Conservation (phyloP, 2,888 invertebrate species). For the Lymantria monacha region DNA sequence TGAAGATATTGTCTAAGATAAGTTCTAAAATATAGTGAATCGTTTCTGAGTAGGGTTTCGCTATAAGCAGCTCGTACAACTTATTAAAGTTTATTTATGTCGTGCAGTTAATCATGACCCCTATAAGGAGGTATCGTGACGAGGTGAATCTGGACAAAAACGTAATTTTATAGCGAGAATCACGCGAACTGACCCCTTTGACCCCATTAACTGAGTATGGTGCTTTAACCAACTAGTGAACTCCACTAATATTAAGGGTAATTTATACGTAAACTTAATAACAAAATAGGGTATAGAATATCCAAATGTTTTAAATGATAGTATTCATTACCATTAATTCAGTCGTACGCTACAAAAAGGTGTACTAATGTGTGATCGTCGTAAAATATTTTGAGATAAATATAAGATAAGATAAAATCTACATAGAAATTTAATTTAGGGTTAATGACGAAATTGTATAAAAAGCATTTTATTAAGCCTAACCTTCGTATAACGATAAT, state of each 20-base stretch:
- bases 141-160: constrained; percentile 70
- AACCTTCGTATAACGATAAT: too few species aligned
- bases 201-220: constrained; percentile 51
- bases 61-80: constrained; percentile 43
- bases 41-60: constrained; percentile 35
- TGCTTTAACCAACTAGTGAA: constrained; percentile 12
- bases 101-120: constrained; percentile 69
- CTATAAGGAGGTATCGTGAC: constrained; percentile 58
- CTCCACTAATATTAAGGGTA: constrained; percentile 17
- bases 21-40: constrained; percentile 48
- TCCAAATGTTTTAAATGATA: neutral
- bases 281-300: constrained; percentile 2
- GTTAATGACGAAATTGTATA: neutral
- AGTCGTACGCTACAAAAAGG: neutral
- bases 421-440: constrained; percentile 2
- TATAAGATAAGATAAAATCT: neutral
- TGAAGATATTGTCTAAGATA: constrained; percentile 53
- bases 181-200: constrained; percentile 71
- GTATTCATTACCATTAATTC: neutral
- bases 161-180: constrained; percentile 66
- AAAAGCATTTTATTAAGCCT: neutral
- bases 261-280: constrained; percentile 16
- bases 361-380: neutral
- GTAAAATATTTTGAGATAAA: neutral
- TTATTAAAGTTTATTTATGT: constrained; percentile 70